phyloP scores from a whole-genome alignment of 2,797 vertebrate genomes.

The Pogonophryne albipinna region DNA sequence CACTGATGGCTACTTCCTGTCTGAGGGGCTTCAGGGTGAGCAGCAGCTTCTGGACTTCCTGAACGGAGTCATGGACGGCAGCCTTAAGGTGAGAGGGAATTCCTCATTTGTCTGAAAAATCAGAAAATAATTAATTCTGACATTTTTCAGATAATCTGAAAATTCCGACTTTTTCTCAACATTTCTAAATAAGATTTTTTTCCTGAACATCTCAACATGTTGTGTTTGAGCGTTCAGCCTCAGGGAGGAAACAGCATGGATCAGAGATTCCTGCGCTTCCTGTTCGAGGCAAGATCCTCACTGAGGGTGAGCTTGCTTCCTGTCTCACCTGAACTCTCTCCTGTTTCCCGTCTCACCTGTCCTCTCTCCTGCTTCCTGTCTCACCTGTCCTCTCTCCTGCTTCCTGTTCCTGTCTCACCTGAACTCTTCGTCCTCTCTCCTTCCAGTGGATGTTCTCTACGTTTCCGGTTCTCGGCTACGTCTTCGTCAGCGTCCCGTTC shows the following conservation, averaged over 20 bases:
- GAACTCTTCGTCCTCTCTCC: background rate
- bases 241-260: constrained; percentile 63
- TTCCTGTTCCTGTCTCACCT: background rate
- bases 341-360: background rate
- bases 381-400: background rate
- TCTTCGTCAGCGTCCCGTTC: too few species aligned
- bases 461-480: too few species aligned
- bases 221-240: constrained; percentile 49
- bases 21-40: constrained; percentile 82
- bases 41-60: constrained; percentile 91
- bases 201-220: background rate
- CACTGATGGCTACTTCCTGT: constrained; percentile 93
- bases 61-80: constrained; percentile 87
- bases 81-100: constrained; percentile 79
- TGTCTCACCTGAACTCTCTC: background rate
- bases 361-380: background rate
- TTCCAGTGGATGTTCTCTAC: too few species aligned
- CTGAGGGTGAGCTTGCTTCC: constrained; percentile 49
- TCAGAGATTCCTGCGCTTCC: constrained; percentile 50
- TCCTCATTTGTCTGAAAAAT: too few species aligned
- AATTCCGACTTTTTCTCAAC: too few species aligned
- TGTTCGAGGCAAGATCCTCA: constrained; percentile 26
- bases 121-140: too few species aligned
- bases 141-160: too few species aligned
- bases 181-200: too few species aligned